Base-by-base conservation (phyloP, 2,888 invertebrate species). In the Marronus borbonicus region DNA sequence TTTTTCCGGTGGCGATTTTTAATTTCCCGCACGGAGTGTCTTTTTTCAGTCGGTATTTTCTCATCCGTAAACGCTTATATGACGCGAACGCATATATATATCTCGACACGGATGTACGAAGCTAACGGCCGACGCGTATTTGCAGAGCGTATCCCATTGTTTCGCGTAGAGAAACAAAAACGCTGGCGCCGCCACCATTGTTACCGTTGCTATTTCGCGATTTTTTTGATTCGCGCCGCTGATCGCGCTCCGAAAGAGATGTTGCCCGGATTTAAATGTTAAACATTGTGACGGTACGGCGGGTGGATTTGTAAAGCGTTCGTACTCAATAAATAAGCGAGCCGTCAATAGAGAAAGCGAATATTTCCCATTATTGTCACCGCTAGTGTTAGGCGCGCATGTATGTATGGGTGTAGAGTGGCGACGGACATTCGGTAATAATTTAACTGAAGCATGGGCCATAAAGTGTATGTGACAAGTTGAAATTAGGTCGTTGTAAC, bases 391-490 rank as follows among this genome's bases (percentile, higher is more conserved):
- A 55, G 4, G 3, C 10, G n/a, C 20, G 17, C n/a, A 2, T 60
- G 55, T 52, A 36, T 36, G 31, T 5, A 24, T 24, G 1, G 24
- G 31, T 36, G 2, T 44, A 12, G 39, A 39, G 68, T 50, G 68
- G 44, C n/a, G 8, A 20, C 20, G 55, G 55, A 58, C 20, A 20
- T 58, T 17, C 39, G 49, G 12, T 70, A 79, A 66, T 79, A 76
- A 79, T 77, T 79, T 74, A 79, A 68, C 52, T 28, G 62, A 62
- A 60, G 72, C 79, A 77, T 65, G 77, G 74, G 60, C 66, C 72
- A 66, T 74, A 77, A 79, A 79, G 74, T 79, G 79, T 44, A 77
- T 79, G 75, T 79, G 79, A 75, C 79, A 79, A 75, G 68, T 77
- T 52, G 66, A 77, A 79, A 79, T 79, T 79, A 75, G 79, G 75